Percentiles rank a stretch among this genome's conserved stretches.
Evolutionary conservation across 1,140 invertebrate genomes (phyloP).

Genomic region (Trachelipus rathkii): DNA sequence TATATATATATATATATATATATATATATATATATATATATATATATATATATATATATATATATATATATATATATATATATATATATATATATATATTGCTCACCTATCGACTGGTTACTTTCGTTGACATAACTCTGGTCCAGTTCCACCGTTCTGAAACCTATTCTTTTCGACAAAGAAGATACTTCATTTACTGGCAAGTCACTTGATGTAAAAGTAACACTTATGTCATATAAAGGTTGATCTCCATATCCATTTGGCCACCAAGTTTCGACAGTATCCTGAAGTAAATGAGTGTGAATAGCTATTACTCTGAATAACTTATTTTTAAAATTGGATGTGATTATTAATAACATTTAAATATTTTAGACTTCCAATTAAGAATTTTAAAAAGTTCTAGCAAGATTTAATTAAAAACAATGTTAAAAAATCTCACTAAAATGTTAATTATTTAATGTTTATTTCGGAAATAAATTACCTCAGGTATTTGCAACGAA

Average conservation of each 20-base stretch:
- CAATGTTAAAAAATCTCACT: background rate
- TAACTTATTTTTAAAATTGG: background rate
- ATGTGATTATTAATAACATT: background rate
- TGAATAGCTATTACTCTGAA: background rate
- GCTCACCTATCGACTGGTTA: conserved; percentile 36
- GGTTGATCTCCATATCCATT: conserved; percentile 82
- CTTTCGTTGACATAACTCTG: conserved; percentile 51
- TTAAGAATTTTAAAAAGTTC: background rate
- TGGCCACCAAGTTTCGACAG: conserved; percentile 82
- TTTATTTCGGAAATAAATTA: too few relatives aligned
- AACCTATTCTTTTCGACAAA: conserved; percentile 65
- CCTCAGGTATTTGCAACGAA: too few relatives aligned
- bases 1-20: too few relatives aligned
- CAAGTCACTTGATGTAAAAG: conserved; percentile 44
- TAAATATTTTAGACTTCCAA: background rate
- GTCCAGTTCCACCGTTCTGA: conserved; percentile 71
- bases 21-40: too few relatives aligned
- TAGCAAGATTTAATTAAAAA: background rate
- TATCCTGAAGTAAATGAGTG: conserved; percentile 13
- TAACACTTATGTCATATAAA: conserved; percentile 66
- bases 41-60: too few relatives aligned
- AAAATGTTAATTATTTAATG: too few relatives aligned
- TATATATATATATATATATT: too few relatives aligned
- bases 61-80: too few relatives aligned
- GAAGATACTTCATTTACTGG: conserved; percentile 48